These are phyloP conservation scores for Conchocele bisecta DNA, from an alignment of 2,888 invertebrate genomes.

Conservation along the genomic window DNA sequence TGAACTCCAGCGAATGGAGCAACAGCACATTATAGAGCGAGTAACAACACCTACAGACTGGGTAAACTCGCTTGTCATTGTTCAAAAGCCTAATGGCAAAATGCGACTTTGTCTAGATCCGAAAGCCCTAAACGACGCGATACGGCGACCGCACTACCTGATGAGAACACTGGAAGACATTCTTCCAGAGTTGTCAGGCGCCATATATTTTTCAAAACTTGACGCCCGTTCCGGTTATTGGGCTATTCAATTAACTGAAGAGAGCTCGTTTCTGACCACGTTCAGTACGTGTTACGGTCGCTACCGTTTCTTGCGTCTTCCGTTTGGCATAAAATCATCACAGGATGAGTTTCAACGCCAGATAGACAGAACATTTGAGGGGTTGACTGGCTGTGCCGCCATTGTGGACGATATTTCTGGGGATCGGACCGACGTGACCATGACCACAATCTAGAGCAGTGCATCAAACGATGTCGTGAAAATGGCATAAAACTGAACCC, in stretches of 20 bases:
- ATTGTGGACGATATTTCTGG: constrained; percentile 51
- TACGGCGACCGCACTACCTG: constrained; percentile 50
- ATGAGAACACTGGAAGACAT: constrained; percentile 56
- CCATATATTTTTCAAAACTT: constrained; percentile 49
- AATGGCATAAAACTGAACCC: constrained; percentile 37
- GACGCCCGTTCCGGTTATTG: constrained; percentile 60
- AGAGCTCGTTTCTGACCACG: constrained; percentile 30
- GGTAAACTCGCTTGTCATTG: constrained; percentile 51
- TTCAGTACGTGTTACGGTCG: constrained; percentile 43
- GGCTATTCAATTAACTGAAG: constrained; percentile 39
- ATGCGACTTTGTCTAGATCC: constrained; percentile 56
- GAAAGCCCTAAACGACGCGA: constrained; percentile 49
- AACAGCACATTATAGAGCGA: constrained; percentile 26
- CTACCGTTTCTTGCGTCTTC: constrained; percentile 40
- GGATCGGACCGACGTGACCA: constrained; percentile 39
- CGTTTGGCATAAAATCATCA: constrained; percentile 51
- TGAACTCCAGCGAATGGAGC: constrained; percentile 49
- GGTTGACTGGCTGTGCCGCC: constrained; percentile 24
- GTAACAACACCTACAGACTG: constrained; percentile 51
- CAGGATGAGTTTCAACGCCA: constrained; percentile 46
- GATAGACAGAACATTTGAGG: constrained; percentile 46
- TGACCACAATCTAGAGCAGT: constrained; percentile 37
- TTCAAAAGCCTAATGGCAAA: constrained; percentile 42
- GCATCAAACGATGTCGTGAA: constrained; percentile 27
- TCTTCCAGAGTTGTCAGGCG: constrained; percentile 32